A percentile compares a stretch with the other conserved stretches of the same genome.
These are phyloP conservation scores for Thaumetopoea pityocampa DNA, from an alignment of 1,140 invertebrate species.

Conservation along the genomic window DNA sequence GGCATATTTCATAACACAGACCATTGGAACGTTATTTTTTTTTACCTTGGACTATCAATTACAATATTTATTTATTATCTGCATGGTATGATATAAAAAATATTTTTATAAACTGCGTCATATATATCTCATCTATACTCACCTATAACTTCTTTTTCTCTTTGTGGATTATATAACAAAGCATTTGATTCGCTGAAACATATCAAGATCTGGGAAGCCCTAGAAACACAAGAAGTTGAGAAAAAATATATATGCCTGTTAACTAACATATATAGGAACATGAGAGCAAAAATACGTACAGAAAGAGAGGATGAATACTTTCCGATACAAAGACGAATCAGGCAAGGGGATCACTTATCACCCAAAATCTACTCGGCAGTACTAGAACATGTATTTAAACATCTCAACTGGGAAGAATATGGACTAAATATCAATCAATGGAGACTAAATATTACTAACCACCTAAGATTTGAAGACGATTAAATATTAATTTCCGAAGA, in stretches of 20 bases:
- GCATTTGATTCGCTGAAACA: constrained; percentile 7
- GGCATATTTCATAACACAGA: too few relatives aligned
- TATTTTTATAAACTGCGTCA: too few relatives aligned
- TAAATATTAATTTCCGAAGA: not conserved
- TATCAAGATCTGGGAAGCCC: not conserved
- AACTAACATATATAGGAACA: constrained; percentile 2
- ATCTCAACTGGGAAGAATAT: not conserved
- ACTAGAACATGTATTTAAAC: not conserved
- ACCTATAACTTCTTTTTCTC: too few relatives aligned
- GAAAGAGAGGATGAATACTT: not conserved
- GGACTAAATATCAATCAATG: not conserved
- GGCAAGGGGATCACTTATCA: not conserved
- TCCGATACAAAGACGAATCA: constrained; percentile 1
- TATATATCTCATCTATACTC: too few relatives aligned
- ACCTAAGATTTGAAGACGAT: constrained; percentile 5
- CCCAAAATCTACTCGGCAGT: not conserved
- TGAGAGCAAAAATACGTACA: not conserved
- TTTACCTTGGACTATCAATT: too few relatives aligned
- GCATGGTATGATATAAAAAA: too few relatives aligned
- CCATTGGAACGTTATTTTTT: too few relatives aligned
- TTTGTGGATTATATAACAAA: too few relatives aligned
- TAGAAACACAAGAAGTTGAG: not conserved
- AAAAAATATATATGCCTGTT: not conserved
- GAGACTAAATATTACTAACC: not conserved
- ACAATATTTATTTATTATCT: too few relatives aligned